Evolutionary conservation across 2,113 vertebrate genomes (phyloP).

Genomic region (Labeo rohita): DNA sequence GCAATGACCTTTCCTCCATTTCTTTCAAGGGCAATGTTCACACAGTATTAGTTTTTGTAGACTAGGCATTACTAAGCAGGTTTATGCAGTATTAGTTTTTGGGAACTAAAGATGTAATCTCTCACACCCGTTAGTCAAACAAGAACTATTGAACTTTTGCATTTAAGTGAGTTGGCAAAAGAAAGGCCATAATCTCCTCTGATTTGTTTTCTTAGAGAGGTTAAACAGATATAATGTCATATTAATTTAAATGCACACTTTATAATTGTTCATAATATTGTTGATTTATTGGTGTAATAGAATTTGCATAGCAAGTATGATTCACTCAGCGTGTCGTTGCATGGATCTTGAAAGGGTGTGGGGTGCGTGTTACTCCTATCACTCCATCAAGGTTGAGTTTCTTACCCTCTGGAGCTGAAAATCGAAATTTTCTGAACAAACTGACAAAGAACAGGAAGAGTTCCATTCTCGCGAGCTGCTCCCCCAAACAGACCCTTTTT

Average conservation of each 20-base stretch:
- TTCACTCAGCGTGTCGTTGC: constrained; percentile 66
- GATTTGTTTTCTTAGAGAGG: not conserved
- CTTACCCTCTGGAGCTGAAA: constrained; percentile 66
- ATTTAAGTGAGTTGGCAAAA: not conserved
- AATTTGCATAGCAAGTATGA: not conserved
- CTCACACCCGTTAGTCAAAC: not conserved
- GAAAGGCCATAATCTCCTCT: not conserved
- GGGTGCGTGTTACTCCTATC: constrained; percentile 54
- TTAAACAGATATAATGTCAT: not conserved
- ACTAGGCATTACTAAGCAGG: not conserved
- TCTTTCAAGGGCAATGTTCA: not conserved
- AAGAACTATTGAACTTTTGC: not conserved
- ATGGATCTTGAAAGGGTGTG: constrained; percentile 71
- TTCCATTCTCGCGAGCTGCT: constrained; percentile 80
- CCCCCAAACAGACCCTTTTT: constrained; percentile 81
- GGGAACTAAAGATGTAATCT: not conserved
- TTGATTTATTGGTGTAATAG: not conserved
- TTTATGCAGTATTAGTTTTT: not conserved
- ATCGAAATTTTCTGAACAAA: constrained; percentile 81
- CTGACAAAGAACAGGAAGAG: constrained; percentile 84
- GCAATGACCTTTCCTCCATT: not conserved
- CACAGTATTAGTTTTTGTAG: not conserved
- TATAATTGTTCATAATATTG: not conserved
- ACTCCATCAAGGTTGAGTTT: constrained; percentile 62
- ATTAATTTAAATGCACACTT: not conserved